Percentiles rank a stretch among this genome's conserved stretches.
Evolutionary conservation across 1,140 invertebrate genomes (phyloP).

Genomic region (Tetranychus urticae): DNA sequence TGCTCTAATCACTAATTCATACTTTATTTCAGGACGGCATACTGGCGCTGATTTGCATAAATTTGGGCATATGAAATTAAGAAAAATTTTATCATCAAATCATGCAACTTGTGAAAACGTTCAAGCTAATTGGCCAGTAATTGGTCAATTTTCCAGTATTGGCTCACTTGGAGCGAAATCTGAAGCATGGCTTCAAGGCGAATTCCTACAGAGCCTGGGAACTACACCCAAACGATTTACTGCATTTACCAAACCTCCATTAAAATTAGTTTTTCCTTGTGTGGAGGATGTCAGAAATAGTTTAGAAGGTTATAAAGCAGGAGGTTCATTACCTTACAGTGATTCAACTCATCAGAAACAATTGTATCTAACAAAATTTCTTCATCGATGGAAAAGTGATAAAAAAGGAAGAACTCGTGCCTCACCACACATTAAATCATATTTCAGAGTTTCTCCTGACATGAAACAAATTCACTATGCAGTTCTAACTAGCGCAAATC

Average conservation of each 20-base stretch:
- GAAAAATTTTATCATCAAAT: constrained; percentile 31
- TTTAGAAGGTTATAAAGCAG: constrained; percentile 55
- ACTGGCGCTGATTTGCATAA: constrained; percentile 23
- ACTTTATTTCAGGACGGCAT: constrained; percentile 29
- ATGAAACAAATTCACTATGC: constrained; percentile 43
- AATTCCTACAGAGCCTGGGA: constrained; percentile 34
- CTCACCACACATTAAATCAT: constrained; percentile 84
- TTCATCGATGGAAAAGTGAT: constrained; percentile 60
- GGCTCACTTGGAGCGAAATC: constrained; percentile 48
- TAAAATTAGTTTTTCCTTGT: constrained; percentile 35
- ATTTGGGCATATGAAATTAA: constrained; percentile 48
- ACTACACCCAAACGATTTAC: not conserved
- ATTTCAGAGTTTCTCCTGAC: constrained; percentile 46
- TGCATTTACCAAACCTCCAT: not conserved
- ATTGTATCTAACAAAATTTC: constrained; percentile 44
- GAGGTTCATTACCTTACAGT: constrained; percentile 69
- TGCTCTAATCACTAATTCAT: no score
- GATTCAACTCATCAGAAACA: constrained; percentile 56
- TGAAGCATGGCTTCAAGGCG: constrained; percentile 39
- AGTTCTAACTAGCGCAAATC: constrained; percentile 36
- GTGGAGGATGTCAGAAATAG: constrained; percentile 52
- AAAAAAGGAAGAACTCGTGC: constrained; percentile 38
- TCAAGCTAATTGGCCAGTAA: constrained; percentile 32
- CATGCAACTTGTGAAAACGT: constrained; percentile 17
- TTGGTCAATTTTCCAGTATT: constrained; percentile 73